Evolutionary conservation across 2,797 vertebrate species (phyloP), one percentile per base, ranked within the genome.

Genomic region (Erithacus rubecula): DNA sequence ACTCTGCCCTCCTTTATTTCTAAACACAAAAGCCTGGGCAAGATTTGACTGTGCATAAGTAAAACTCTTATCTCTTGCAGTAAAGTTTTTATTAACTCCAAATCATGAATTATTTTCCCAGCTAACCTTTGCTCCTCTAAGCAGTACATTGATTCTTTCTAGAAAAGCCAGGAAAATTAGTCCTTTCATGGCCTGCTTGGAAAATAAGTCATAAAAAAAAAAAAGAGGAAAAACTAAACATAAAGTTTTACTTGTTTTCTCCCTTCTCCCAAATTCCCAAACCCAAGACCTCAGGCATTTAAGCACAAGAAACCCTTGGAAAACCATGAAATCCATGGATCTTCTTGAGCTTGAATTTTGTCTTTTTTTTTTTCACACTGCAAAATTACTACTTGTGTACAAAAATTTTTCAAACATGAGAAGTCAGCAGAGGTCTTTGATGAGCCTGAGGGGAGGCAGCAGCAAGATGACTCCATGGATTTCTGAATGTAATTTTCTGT

Each of bases 401-500:
- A 43, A 59, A 63, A n/a, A 19, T 14, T 27, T 41, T 64, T 56
- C 20, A 43, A 65, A 59, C 58, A 43, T 15, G 30, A 43, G 10
- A 96, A 92, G 75, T 82, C 79, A 89, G 59, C 65, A 91, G n/a
- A 87, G 67, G 55, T 55, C 82, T 89, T 77, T 70, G 83, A 51
- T 60, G 70, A 94, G 81, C 70, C 63, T 11, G 23, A 89, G 87
- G 74, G 89, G 36, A 75, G 51, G 51, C 56, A 94, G 59, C 69
- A 87, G 71, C 47, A 59, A 71, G 81, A 88, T 1, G 20, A 74
- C 59, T 82, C 59, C 86, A 26, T 0, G 1, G 30, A 41, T 80
- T 89, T 82, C 87, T 93, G 88, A 93, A 52, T 81, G 87, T 87
- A 80, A 93, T 89, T 94, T 95, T 93, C 70, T 75, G 41, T 83